These are phyloP conservation scores for Nibea albiflora DNA, from an alignment of 2,113 vertebrate genomes.

Conservation along the genomic window DNA sequence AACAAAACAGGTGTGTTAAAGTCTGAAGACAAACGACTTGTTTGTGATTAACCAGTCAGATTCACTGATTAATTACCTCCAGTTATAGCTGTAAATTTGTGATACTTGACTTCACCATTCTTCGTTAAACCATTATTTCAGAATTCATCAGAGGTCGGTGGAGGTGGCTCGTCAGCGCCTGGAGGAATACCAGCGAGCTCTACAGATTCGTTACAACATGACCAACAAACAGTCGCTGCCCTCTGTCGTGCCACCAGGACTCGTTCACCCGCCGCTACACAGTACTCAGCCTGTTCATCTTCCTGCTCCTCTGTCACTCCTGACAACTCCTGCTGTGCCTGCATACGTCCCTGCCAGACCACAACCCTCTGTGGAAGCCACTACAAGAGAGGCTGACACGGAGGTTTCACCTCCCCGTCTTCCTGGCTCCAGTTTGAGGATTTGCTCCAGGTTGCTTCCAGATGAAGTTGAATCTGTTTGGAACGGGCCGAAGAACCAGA, in stretches of 20 bases:
- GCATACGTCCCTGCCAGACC: neutral
- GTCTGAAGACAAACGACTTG: neutral
- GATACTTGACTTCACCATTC: neutral
- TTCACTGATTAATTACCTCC: too few species aligned
- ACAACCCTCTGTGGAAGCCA: conserved; percentile 10
- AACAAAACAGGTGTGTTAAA: conserved; percentile 87
- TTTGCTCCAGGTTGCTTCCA: neutral
- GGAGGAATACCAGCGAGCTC: conserved; percentile 87
- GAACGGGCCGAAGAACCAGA: neutral
- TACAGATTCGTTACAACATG: conserved; percentile 80
- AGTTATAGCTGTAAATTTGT: neutral
- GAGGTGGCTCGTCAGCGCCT: conserved; percentile 86
- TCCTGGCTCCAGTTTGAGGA: neutral
- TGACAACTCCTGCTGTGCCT: neutral
- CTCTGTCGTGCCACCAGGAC: conserved; percentile 3
- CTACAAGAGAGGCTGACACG: neutral
- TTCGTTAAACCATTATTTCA: conserved; percentile 50
- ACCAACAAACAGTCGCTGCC: conserved; percentile 18
- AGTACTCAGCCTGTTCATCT: neutral
- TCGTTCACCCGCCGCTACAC: neutral
- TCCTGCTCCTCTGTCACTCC: neutral
- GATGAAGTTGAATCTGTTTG: neutral
- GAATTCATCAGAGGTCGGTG: conserved; percentile 86
- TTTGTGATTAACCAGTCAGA: too few species aligned
- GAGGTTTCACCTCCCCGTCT: neutral